Base-by-base conservation (phyloP, 2,113 vertebrate species). In the Apistogramma diplotaenia region DNA sequence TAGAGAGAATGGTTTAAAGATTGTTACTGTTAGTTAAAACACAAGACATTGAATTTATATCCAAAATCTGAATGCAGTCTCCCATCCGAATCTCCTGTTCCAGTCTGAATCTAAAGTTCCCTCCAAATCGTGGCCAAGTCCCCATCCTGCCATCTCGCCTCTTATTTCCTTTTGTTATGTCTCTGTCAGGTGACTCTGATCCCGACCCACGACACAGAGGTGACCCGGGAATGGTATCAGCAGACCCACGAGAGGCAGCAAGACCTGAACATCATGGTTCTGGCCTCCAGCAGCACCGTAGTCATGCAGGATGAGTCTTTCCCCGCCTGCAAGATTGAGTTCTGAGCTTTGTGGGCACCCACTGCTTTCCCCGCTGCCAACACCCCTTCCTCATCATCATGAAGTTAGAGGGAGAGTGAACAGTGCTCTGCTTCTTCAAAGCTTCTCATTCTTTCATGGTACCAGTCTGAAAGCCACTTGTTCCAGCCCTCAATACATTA, bases 231-330 rank as follows among this genome's bases (percentile, higher is more conserved):
- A 74, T 99, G 98, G 98, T 99, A 99, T 94, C 98, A 99, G 79
- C 97, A 99, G 93, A 99, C 97, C 67, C 98, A 99, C 3, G 97
- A 99, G 94, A 97, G 95, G 88, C 98, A 99, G 90, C 98, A 98
- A 85, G 97, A 99, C 82, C 94, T 99, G 79, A 99, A 98, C 84
- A 97, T 99, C 92, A 96, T 99, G 96, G 98, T 99, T 74, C 93
- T 99, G 94, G 98, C 98, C 49, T 99, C 98, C 95, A 99, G 98
- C 96, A 99, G 98, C 95, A 99, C 98, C 1, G 98, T 99, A 53
- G 98, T 99, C 89, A 99, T 99, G 98, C 98, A 99, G 93, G 97
- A 99, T 0, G 98, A 99, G 91, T 99, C 98, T 77, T 99, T 99
- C 90, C 97, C 98, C 6, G 98, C 98, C 93, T 99, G 98, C 97